Evolutionary conservation across 2,797 vertebrate genomes (phyloP).

Genomic region (Pseudochromis fuscus): DNA sequence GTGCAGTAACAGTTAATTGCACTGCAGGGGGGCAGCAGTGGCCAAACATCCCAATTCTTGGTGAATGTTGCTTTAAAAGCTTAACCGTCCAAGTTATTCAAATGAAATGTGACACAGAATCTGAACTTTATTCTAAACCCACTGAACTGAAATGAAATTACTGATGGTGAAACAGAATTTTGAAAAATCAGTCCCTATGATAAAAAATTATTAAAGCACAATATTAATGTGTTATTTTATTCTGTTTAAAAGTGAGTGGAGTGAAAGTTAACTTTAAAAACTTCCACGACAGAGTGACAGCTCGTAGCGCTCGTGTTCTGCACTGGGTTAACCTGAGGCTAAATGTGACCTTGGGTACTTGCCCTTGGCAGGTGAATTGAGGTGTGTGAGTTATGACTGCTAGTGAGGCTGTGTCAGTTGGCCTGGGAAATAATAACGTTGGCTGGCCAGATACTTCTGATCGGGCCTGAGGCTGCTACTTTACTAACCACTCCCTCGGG

Average conservation of each 20-base stretch:
- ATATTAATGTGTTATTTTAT: slow-evolving; percentile 17
- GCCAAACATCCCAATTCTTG: too few relatives aligned
- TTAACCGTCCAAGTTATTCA: too few relatives aligned
- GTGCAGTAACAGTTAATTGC: too few relatives aligned
- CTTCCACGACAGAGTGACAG: slow-evolving; percentile 27
- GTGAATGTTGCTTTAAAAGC: too few relatives aligned
- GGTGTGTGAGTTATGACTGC: slow-evolving; percentile 60
- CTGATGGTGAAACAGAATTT: slow-evolving; percentile 28
- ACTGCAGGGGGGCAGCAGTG: too few relatives aligned
- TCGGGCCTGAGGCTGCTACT: slow-evolving; percentile 52
- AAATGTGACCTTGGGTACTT: slow-evolving; percentile 65
- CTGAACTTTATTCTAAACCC: slow-evolving; percentile 24
- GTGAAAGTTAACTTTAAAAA: slow-evolving; percentile 58
- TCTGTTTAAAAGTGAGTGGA: slow-evolving; percentile 17
- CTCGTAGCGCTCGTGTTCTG: slow-evolving; percentile 18
- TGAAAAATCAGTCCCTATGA: slow-evolving; percentile 7
- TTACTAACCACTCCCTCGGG: slow-evolving; percentile 39
- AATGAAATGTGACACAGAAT: slow-evolving; percentile 23
- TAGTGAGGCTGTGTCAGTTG: slow-evolving; percentile 50
- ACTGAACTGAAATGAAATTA: slow-evolving; percentile 37
- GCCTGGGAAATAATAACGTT: slow-evolving; percentile 59
- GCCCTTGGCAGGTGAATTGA: slow-evolving; percentile 64
- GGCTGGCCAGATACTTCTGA: slow-evolving; percentile 56
- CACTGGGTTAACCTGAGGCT: slow-evolving; percentile 62
- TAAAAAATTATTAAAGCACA: neutral